These are phyloP conservation scores for Torymus aiolomorphi DNA, from an alignment of 2,888 invertebrate species.

Conservation along the genomic window DNA sequence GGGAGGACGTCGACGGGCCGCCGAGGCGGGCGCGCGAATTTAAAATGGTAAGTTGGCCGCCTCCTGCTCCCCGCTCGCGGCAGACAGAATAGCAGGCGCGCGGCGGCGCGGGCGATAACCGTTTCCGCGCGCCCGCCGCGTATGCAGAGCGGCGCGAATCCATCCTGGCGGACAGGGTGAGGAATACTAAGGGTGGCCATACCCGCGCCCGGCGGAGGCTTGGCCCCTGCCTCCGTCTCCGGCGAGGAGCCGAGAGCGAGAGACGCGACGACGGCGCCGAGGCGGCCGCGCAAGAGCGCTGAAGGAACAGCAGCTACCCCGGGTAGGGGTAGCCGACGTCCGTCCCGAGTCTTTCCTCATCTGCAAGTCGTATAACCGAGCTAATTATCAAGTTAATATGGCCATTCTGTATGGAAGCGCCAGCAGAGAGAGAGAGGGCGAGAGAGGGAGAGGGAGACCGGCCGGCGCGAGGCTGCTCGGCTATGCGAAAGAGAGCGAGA, in stretches of 20 bases:
- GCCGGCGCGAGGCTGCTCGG: slow-evolving; percentile 22
- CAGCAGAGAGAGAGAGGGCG: slow-evolving; percentile 56
- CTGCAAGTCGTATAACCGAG: slow-evolving; percentile 93
- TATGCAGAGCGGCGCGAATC: slow-evolving; percentile 11
- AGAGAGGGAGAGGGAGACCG: too few species aligned
- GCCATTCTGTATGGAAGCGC: slow-evolving; percentile 84
- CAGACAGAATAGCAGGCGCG: too few species aligned
- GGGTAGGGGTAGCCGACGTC: slow-evolving; percentile 76
- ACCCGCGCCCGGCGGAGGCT: slow-evolving; percentile 33
- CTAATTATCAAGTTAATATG: slow-evolving; percentile 94
- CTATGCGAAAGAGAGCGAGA: slow-evolving; percentile 58
- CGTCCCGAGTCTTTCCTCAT: slow-evolving; percentile 81
- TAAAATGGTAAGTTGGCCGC: slow-evolving; percentile 65
- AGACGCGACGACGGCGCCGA: slow-evolving; percentile 58
- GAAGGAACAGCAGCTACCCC: slow-evolving; percentile 62
- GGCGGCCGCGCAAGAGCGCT: not conserved
- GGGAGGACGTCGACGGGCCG: slow-evolving; percentile 9
- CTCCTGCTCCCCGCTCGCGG: too few species aligned
- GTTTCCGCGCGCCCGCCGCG: slow-evolving; percentile 32
- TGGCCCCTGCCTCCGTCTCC: not conserved
- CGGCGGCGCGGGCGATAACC: slow-evolving; percentile 49
- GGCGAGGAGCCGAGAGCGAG: slow-evolving; percentile 55
- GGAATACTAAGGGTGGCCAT: slow-evolving; percentile 64
- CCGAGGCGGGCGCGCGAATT: slow-evolving; percentile 61
- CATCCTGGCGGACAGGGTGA: slow-evolving; percentile 74